phyloP scores from a whole-genome alignment of 2,113 vertebrate species.

The Mohoua ochrocephala region DNA sequence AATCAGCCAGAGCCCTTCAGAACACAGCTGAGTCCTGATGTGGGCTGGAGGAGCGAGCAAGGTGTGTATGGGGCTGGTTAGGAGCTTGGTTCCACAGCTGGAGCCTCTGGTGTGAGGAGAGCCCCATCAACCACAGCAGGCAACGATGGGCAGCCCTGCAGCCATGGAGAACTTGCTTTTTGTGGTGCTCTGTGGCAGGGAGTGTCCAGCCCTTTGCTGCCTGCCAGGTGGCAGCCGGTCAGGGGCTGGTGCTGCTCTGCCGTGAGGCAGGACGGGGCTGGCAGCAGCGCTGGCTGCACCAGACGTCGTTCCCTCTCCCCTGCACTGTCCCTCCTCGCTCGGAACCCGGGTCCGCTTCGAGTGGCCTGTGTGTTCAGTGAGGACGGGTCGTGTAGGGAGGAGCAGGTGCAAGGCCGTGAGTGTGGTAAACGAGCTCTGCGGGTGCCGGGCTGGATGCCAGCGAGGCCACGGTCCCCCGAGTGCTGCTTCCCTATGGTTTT shows the following conservation, averaged over 20 bases:
- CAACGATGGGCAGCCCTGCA: accelerated
- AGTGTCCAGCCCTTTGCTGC: accelerated
- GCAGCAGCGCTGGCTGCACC: neutral
- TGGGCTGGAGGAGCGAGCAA: neutral
- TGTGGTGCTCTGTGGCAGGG: neutral
- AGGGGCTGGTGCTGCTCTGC: neutral
- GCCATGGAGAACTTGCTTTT: neutral
- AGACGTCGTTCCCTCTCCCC: accelerated
- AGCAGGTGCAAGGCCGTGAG: accelerated
- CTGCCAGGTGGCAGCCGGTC: neutral
- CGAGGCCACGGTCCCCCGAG: accelerated
- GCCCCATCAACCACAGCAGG: neutral
- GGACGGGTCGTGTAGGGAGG: accelerated
- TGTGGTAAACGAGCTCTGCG: accelerated
- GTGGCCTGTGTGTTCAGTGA: accelerated
- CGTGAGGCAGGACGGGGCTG: neutral
- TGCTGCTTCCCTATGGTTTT: neutral
- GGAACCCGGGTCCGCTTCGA: neutral
- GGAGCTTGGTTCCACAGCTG: neutral
- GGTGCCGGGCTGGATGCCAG: neutral
- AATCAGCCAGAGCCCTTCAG: neutral
- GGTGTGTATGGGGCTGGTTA: neutral
- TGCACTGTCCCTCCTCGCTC: neutral
- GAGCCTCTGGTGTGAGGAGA: neutral
- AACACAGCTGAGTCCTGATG: neutral